A percentile compares a stretch with the other conserved stretches of the same genome.
These are phyloP conservation scores for Platalea minor DNA, from an alignment of 2,797 vertebrate genomes.

Conservation along the genomic window DNA sequence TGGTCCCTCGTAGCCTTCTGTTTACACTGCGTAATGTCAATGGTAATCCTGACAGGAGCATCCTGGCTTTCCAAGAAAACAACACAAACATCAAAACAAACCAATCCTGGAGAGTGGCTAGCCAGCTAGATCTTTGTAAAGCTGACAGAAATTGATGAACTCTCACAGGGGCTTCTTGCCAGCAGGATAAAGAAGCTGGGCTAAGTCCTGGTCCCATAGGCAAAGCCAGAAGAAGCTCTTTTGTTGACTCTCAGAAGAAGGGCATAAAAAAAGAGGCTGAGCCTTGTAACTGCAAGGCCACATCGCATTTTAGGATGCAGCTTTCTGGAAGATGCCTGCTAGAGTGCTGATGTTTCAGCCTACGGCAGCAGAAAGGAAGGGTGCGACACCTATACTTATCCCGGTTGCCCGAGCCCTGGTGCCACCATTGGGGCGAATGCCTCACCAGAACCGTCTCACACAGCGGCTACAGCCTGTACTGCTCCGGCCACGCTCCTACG, in stretches of 20 bases:
- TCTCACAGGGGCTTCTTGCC: background rate
- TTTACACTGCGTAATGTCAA: background rate
- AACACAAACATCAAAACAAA: background rate
- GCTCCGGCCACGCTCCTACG: fast-evolving
- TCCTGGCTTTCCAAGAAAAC: background rate
- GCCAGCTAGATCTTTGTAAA: background rate
- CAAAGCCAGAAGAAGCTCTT: background rate
- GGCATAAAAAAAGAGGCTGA: background rate
- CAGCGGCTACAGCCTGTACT: fast-evolving
- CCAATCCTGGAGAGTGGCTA: background rate
- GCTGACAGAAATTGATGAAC: background rate
- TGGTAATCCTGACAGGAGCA: background rate
- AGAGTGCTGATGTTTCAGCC: background rate
- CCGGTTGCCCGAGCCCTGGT: fast-evolving
- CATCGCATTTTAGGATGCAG: background rate
- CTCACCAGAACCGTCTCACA: background rate
- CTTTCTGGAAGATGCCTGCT: background rate
- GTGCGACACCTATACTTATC: background rate
- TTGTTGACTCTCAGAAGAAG: background rate
- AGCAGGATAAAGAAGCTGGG: background rate
- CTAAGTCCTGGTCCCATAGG: background rate
- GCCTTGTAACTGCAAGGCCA: background rate
- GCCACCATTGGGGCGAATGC: background rate
- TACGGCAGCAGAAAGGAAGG: background rate
- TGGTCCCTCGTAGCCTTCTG: background rate